Evolutionary conservation across 2,113 vertebrate genomes (phyloP).

Genomic region (Eonycteris spelaea): DNA sequence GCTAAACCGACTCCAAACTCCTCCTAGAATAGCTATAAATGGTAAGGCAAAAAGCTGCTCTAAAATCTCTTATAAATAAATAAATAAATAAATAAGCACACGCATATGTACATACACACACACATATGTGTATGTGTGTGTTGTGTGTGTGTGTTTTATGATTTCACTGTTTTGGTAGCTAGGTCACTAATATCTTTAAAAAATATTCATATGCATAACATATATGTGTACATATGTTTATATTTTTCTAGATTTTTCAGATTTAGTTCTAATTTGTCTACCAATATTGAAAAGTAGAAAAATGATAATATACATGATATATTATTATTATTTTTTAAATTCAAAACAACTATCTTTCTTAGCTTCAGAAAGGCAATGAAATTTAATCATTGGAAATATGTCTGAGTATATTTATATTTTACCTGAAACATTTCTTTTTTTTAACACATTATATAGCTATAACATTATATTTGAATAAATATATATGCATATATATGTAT

Average conservation of each 20-base stretch:
- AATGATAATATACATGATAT: no score
- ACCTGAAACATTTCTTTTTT: not conserved
- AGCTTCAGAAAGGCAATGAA: not conserved
- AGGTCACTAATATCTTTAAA: not conserved
- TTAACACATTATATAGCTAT: not conserved
- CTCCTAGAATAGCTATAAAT: not conserved
- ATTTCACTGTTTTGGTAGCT: not conserved
- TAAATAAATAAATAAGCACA: no score
- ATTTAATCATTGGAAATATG: not conserved
- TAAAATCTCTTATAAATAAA: not conserved
- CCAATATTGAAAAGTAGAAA: not conserved
- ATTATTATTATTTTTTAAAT: no score
- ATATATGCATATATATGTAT: not conserved
- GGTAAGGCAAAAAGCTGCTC: not conserved
- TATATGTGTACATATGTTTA: not conserved
- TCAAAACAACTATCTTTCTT: not conserved
- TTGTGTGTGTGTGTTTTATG: not conserved
- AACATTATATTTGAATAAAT: not conserved
- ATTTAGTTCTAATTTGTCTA: not conserved
- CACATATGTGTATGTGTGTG: no score
- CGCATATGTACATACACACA: no score
- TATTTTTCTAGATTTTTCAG: not conserved
- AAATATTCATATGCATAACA: not conserved
- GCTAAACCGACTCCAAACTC: not conserved
- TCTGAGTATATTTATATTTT: not conserved